These are phyloP conservation scores for Plutella xylostella DNA, from an alignment of 2,888 invertebrate genomes.

Conservation along the genomic window DNA sequence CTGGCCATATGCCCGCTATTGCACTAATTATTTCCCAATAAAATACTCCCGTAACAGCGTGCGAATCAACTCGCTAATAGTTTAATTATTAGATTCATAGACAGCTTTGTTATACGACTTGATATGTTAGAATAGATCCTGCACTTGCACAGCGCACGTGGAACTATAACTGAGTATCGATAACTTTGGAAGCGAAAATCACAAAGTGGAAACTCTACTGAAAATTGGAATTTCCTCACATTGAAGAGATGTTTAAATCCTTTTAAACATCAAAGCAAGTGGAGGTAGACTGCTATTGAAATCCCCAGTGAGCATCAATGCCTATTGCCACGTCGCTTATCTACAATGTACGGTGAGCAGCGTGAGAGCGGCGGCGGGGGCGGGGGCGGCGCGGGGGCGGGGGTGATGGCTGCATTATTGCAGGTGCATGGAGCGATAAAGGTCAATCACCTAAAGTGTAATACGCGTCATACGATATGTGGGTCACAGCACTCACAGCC, in stretches of 20 bases:
- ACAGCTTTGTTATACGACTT: neutral
- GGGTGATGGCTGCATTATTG: conserved; percentile 37
- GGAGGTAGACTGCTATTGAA: conserved; percentile 56
- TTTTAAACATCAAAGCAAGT: conserved; percentile 52
- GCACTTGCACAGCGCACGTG: too few species aligned
- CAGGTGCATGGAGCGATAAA: conserved; percentile 22
- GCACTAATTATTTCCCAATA: conserved; percentile 30
- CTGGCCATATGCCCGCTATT: conserved; percentile 14
- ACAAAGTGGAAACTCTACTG: conserved; percentile 15
- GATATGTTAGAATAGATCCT: neutral
- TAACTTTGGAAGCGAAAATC: neutral
- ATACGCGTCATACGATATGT: neutral
- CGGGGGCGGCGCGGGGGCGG: conserved; percentile 21
- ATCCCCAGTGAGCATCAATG: conserved; percentile 62
- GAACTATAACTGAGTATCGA: neutral
- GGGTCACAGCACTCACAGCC: too few species aligned
- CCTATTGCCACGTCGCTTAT: conserved; percentile 65
- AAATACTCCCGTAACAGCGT: conserved; percentile 15
- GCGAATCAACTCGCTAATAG: neutral
- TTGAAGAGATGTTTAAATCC: conserved; percentile 49
- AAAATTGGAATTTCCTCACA: conserved; percentile 40
- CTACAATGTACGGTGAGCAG: conserved; percentile 37
- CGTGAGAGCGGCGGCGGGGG: conserved; percentile 26
- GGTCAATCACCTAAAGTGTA: conserved; percentile 16
- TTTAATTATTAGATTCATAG: neutral